A percentile compares a stretch with the other conserved stretches of the same genome.
Conservation (phyloP, 2,797 vertebrate genomes). For the Syngnathus rostellatus region DNA sequence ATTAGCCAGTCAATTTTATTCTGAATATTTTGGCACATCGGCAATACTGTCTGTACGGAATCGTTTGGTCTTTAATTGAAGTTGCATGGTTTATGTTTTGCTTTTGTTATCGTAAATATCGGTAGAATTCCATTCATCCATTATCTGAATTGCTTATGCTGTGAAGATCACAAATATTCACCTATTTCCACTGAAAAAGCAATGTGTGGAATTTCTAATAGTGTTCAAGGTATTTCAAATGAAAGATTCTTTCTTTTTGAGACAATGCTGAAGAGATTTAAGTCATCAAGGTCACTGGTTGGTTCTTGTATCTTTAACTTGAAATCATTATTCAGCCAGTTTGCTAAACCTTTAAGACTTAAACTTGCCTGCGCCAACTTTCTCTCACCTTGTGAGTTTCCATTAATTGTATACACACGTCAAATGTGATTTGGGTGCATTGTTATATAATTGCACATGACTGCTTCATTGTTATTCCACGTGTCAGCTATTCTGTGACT, state of each 20-base stretch:
- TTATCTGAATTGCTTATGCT: no score
- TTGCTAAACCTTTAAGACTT: neutral
- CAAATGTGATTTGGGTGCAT: neutral
- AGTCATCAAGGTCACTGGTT: neutral
- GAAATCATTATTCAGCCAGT: neutral
- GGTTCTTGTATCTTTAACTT: neutral
- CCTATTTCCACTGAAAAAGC: neutral
- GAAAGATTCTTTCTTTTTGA: neutral
- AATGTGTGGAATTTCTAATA: neutral
- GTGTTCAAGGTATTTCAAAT: neutral
- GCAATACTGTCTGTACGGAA: neutral
- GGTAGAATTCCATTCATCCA: no score
- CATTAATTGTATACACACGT: neutral
- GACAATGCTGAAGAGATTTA: neutral
- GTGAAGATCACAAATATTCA: no score
- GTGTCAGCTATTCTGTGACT: neutral
- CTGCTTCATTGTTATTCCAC: neutral
- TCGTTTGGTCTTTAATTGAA: neutral
- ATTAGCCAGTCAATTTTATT: neutral
- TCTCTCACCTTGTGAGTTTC: no score
- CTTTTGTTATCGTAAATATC: neutral
- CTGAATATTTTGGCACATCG: neutral
- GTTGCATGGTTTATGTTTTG: neutral
- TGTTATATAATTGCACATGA: neutral
- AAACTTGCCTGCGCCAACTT: neutral